phyloP scores from a whole-genome alignment of 1,140 invertebrate genomes.

The Achatina immaculata region DNA sequence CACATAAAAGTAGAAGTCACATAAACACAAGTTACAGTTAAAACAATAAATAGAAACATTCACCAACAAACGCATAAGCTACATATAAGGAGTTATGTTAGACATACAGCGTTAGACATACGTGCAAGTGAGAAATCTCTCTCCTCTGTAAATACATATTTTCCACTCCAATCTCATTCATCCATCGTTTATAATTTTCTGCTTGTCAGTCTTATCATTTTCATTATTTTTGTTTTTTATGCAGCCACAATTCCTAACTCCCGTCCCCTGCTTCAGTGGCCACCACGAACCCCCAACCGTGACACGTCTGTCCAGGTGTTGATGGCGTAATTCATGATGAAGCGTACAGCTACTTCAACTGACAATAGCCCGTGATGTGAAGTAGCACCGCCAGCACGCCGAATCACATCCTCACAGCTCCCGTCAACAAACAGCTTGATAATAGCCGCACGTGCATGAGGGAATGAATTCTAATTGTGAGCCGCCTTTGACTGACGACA shows the following conservation, averaged over 20 bases:
- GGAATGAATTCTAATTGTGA: neutral
- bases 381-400: neutral
- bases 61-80: too few species aligned
- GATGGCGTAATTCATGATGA: neutral
- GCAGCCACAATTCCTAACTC: neutral
- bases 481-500: neutral
- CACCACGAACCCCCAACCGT: neutral
- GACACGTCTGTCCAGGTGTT: neutral
- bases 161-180: too few species aligned
- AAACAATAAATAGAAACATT: too few species aligned
- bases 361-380: neutral
- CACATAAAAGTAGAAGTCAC: too few species aligned
- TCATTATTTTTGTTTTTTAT: neutral
- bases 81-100: too few species aligned
- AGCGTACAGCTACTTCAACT: neutral
- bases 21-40: too few species aligned
- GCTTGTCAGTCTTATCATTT: too few species aligned
- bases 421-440: slow-evolving; percentile 10
- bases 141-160: too few species aligned
- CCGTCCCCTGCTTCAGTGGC: too few species aligned
- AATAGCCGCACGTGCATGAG: slow-evolving; percentile 11
- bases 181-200: too few species aligned
- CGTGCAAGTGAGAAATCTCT: too few species aligned
- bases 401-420: neutral
- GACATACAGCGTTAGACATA: too few species aligned